phyloP scores from a whole-genome alignment of 2,797 vertebrate species.

The Amniataba percoides region DNA sequence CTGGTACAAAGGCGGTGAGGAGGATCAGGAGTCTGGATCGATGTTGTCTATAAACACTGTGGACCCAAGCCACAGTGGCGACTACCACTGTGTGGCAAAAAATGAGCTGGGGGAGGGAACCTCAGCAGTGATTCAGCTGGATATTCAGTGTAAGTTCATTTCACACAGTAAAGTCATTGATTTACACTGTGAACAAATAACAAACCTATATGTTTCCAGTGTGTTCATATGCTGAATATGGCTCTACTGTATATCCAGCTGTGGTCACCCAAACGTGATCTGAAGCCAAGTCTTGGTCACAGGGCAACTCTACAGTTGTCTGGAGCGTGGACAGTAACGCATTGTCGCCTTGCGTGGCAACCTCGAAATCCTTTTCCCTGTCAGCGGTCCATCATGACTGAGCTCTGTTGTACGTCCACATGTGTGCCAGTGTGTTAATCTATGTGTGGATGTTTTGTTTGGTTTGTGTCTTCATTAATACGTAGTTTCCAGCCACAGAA shows the following conservation, averaged over 20 bases:
- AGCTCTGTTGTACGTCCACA: conserved; percentile 58
- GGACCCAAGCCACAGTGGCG: conserved; percentile 26
- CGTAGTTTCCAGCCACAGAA: conserved; percentile 15
- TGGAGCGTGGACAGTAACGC: conserved; percentile 57
- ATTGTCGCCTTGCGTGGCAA: conserved; percentile 67
- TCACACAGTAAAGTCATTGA: conserved; percentile 35
- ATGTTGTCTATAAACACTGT: conserved; percentile 27
- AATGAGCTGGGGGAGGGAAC: conserved; percentile 65
- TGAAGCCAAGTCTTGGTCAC: conserved; percentile 51
- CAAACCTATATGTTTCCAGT: conserved; percentile 34
- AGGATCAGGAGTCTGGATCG: conserved; percentile 21
- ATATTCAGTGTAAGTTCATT: conserved; percentile 75
- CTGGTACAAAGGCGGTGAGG: conserved; percentile 69
- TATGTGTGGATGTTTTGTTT: conserved; percentile 59
- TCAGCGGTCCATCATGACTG: conserved; percentile 48
- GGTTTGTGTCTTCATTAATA: conserved; percentile 14
- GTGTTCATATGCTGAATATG: conserved; percentile 35
- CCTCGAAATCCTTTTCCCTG: conserved; percentile 50
- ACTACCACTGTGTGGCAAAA: conserved; percentile 69
- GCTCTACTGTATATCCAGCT: conserved; percentile 61
- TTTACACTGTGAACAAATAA: conserved; percentile 17
- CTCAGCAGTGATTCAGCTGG: conserved; percentile 62
- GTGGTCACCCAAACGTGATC: conserved; percentile 49
- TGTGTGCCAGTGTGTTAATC: conserved; percentile 47
- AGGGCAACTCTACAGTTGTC: conserved; percentile 41